Base-by-base conservation (phyloP, 2,113 vertebrate species). In the Pelvicachromis taeniatus region DNA sequence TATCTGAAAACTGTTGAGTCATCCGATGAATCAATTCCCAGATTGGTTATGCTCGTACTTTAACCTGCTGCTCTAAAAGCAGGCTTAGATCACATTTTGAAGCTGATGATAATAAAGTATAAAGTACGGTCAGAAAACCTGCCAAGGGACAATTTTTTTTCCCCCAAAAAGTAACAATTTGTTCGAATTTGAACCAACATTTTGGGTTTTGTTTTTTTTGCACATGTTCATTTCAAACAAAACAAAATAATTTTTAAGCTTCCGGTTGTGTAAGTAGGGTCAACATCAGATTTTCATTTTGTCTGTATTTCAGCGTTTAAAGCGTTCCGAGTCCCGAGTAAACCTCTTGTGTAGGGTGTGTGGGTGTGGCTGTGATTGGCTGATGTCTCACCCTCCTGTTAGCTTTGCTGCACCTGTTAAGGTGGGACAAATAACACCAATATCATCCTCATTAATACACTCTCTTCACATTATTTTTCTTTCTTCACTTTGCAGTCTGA, bases 391-490 rank as follows among this genome's bases (percentile, higher is more conserved):
- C 45, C 13, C 53, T 77, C 29, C 35, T 35, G 55, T 42, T 77
- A 33, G 45, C 45, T 33, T 31, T 53, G 45, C 35, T 53, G 68
- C 68, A 81, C 68, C 81, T 88, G 84, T 77, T 61, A 12, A 54
- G 21, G 38, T 10, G 3, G 61, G 8, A 59, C 12, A 68, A 33
- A 40, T 78, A 48, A 35, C 23, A 52, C 19, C 58, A 45, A 45
- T 56, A 56, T 73, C 58, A 13, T 31, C 52, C 7, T 31, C 38
- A 79, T 38, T 1, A 31, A 75, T 75, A 31, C 26, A 50, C 42
- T 75, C 29, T 50, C 42, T 31, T 75, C 23, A 31, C 42, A 50
- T 50, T 29, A 31, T 48, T 73, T 73, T 31, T 29, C 70, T 35
- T 35, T 23, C 38, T 70, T 70, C 52, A 21, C 3, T 2, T 50